phyloP scores from a whole-genome alignment of 2,888 invertebrate species.

The Meloe dianella region DNA sequence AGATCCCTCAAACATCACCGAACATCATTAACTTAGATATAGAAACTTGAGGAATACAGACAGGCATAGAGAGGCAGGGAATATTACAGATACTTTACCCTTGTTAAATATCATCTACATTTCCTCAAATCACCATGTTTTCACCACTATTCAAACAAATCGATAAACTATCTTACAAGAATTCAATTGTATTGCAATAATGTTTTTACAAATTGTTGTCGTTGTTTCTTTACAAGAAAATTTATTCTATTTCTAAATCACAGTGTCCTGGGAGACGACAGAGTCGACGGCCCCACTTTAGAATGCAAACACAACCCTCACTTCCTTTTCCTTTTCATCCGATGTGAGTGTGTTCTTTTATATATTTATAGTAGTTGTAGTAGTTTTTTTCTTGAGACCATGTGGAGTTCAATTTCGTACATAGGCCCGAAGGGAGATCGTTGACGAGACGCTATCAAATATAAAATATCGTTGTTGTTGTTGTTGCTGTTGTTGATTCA shows the following conservation, averaged over 20 bases:
- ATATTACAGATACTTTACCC: conserved; percentile 1
- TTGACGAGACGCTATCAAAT: conserved; percentile 47
- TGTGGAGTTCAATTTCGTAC: conserved; percentile 44
- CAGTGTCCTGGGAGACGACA: conserved; percentile 37
- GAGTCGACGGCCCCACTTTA: conserved; percentile 39
- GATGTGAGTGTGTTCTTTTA: not conserved
- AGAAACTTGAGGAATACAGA: not conserved
- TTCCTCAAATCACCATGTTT: not conserved
- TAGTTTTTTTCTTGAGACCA: conserved; percentile 42
- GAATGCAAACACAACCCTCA: conserved; percentile 46
- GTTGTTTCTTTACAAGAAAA: conserved; percentile 34
- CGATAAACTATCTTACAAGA: not conserved
- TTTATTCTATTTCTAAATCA: conserved; percentile 48
- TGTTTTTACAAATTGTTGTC: not conserved
- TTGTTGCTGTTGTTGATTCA: conserved; percentile 4
- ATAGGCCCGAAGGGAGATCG: conserved; percentile 41
- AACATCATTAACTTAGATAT: not conserved
- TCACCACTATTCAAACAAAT: not conserved
- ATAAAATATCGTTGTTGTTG: conserved; percentile 42
- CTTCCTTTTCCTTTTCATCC: conserved; percentile 31
- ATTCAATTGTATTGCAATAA: conserved; percentile 9
- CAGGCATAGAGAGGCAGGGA: not conserved
- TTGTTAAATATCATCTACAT: conserved; percentile 3
- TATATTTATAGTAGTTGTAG: not conserved
- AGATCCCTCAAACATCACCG: not conserved